These are phyloP conservation scores for Dryobotodes eremita DNA, from an alignment of 2,888 invertebrate genomes.

Conservation along the genomic window DNA sequence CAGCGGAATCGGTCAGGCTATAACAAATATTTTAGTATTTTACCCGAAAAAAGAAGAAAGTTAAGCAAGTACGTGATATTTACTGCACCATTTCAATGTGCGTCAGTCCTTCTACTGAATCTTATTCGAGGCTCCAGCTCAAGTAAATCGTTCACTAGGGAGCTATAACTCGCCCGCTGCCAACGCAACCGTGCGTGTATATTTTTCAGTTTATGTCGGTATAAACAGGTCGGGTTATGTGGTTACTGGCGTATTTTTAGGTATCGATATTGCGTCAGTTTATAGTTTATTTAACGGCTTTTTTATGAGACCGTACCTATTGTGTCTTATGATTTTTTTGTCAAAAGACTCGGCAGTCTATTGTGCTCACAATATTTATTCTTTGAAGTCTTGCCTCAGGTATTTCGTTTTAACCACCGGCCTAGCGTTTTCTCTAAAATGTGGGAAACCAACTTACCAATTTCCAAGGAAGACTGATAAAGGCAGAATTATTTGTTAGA, in stretches of 20 bases:
- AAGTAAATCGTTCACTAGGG: conserved; percentile 58
- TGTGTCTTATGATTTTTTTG: not conserved
- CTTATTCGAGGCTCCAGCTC: conserved; percentile 38
- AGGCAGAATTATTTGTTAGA: not conserved
- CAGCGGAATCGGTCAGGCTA: no score
- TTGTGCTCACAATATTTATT: not conserved
- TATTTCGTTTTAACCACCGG: not conserved
- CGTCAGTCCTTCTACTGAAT: conserved; percentile 32
- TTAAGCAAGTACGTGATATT: not conserved
- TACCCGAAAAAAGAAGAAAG: not conserved
- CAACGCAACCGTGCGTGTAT: conserved; percentile 49
- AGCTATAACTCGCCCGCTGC: conserved; percentile 45
- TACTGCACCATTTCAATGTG: conserved; percentile 7
- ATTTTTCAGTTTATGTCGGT: conserved; percentile 58
- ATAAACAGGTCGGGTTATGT: conserved; percentile 50
- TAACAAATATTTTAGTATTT: no score
- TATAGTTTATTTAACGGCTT: not conserved
- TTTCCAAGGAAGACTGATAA: not conserved
- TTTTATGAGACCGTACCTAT: not conserved
- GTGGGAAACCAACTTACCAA: not conserved
- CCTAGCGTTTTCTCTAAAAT: not conserved
- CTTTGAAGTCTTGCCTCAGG: not conserved
- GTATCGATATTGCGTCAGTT: conserved; percentile 8
- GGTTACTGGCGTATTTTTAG: not conserved
- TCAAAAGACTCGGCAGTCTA: not conserved